phyloP scores from a whole-genome alignment of 2,888 invertebrate species.

The Dysmachus trigonus region DNA sequence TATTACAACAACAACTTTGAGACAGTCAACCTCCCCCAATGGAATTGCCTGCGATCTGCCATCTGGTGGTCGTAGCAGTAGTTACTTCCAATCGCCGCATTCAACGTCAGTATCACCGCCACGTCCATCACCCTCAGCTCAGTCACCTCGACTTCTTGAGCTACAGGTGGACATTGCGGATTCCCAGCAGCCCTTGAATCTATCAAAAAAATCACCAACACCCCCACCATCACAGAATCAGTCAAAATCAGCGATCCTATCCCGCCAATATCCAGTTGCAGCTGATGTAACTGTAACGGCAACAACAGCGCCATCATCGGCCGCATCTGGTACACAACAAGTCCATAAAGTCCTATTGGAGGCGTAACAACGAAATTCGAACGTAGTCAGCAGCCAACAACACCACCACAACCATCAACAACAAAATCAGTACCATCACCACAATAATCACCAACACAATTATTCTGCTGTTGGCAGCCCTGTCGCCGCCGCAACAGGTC shows the following conservation, averaged over 20 bases:
- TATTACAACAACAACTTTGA: constrained; percentile 70
- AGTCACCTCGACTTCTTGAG: constrained; percentile 70
- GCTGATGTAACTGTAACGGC: constrained; percentile 64
- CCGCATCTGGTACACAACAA: constrained; percentile 47
- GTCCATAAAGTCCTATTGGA: constrained; percentile 72
- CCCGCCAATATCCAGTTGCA: constrained; percentile 60
- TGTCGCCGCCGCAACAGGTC: neutral
- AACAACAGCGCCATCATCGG: constrained; percentile 50
- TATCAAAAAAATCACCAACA: constrained; percentile 85
- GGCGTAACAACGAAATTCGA: constrained; percentile 67
- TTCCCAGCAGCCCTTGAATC: constrained; percentile 84
- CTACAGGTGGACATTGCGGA: constrained; percentile 85
- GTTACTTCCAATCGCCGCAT: constrained; percentile 65
- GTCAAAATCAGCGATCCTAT: constrained; percentile 54
- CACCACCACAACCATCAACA: neutral
- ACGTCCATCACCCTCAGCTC: constrained; percentile 62
- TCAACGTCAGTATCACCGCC: constrained; percentile 65
- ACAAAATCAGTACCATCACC: neutral
- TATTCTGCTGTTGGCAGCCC: neutral
- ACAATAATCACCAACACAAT: neutral
- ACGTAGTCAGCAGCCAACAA: neutral
- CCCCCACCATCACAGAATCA: constrained; percentile 70
- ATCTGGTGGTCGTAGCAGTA: constrained; percentile 61
- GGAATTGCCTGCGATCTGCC: constrained; percentile 57
- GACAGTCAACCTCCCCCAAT: constrained; percentile 63